A percentile compares a stretch with the other conserved stretches of the same genome.
Evolutionary conservation across 2,113 vertebrate species (phyloP).

Genomic region (Rhinolophus ferrumequinum): DNA sequence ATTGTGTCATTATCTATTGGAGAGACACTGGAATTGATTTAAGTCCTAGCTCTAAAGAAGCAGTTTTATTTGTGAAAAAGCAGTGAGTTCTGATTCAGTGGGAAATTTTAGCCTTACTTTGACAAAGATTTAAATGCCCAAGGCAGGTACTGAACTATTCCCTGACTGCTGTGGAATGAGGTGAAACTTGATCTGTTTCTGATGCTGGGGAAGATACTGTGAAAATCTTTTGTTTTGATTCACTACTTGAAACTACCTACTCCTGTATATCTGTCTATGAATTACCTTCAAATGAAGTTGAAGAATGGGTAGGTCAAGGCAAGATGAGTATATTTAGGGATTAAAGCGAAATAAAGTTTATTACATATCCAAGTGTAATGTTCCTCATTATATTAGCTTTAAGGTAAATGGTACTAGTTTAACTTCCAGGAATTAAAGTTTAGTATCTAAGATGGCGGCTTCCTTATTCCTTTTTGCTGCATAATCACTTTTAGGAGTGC

Average conservation of each 20-base stretch:
- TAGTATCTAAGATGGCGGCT: neutral
- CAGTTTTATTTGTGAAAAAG: neutral
- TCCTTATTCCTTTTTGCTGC: neutral
- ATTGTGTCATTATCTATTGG: neutral
- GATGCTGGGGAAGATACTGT: neutral
- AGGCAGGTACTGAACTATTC: neutral
- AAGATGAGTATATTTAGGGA: neutral
- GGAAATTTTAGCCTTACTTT: neutral
- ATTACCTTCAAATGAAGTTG: slow-evolving; percentile 47
- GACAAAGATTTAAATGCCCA: neutral
- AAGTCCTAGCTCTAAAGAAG: neutral
- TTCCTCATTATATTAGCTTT: neutral
- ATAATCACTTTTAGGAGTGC: neutral
- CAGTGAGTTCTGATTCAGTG: neutral
- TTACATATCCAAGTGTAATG: neutral
- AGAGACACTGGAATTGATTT: neutral
- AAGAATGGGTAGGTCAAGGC: neutral
- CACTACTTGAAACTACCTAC: neutral
- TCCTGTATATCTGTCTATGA: neutral
- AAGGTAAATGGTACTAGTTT: neutral
- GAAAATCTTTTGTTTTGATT: neutral
- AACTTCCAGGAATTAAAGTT: neutral
- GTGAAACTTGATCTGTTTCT: neutral
- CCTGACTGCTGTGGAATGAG: neutral
- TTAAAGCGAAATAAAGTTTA: neutral